Base-by-base conservation (phyloP, 2,797 vertebrate species). In the Chromis chromis region DNA sequence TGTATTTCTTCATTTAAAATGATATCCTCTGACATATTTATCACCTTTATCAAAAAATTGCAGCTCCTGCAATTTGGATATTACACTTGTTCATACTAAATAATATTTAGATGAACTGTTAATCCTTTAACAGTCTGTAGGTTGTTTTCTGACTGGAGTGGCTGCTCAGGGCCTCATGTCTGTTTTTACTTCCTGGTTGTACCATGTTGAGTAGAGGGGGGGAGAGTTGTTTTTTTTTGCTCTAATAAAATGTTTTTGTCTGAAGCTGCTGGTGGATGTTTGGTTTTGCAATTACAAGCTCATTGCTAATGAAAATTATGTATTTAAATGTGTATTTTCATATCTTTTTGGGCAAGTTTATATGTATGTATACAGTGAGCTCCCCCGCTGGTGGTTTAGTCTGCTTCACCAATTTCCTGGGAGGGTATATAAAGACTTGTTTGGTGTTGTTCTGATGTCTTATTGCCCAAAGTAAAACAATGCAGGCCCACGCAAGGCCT, bases 101-200 rank as follows among this genome's bases (percentile, higher is more conserved):
- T 36, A 36, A 11, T 12, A 36, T 36, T 12, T 36, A 36, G 33
- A 36, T 11, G 33, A 36, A 36, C 3, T 36, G 10, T 36, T 10
- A 2, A 2, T 36, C 33, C 33, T 31, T 31, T 31, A 9, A 31
- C 28, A 7, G 31, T 31, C 31, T 36, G 31, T 16, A 56, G 14
- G n/a, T 28, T 39, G 14, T 53, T 6, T 36, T 46, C 7, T 59
- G 19, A 24, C 17, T 28, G 33, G 33, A 52, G 8, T 5, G 11
- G 17, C 12, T 16, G 4, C 52, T 44, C 21, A 14, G 4, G 19
- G 31, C 31, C 7, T 49, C 44, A 6, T 52, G 12, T 46, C 40
- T 57, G 24, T 70, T 42, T 60, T 1, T 27, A 52, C 53, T 48
- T 78, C 63, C 64, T 65, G 73, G 54, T 59, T 67, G 17, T 11